Percentiles rank a stretch among this genome's conserved stretches.
Evolutionary conservation across 2,113 vertebrate genomes (phyloP).

Genomic region (Melospiza melodia): DNA sequence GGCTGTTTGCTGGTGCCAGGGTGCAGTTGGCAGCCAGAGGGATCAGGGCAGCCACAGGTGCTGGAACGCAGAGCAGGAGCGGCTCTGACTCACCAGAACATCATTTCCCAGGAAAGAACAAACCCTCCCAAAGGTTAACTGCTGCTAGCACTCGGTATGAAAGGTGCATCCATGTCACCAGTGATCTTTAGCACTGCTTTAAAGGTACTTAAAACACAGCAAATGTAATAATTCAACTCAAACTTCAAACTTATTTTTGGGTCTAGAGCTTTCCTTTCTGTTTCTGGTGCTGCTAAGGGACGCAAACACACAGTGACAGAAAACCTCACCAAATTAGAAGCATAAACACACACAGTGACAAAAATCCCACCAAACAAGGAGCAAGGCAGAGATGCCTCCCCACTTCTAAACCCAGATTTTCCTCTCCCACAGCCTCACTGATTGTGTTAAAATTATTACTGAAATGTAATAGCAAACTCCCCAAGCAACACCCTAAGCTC

Average conservation of each 20-base stretch:
- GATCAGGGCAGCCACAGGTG: neutral
- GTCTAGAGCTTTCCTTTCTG: neutral
- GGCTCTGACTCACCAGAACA: neutral
- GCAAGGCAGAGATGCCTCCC: neutral
- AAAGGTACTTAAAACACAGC: neutral
- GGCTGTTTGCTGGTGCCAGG: neutral
- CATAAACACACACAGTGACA: too few relatives aligned
- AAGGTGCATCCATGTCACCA: neutral
- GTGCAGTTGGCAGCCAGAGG: neutral
- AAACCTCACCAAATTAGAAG: too few relatives aligned
- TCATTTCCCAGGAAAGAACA: neutral
- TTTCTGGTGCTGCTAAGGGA: neutral
- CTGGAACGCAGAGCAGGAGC: neutral
- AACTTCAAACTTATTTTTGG: neutral
- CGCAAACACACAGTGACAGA: rapidly evolving
- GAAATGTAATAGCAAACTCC: neutral
- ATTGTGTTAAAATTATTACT: neutral
- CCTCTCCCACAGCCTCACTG: neutral
- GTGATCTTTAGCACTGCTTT: neutral
- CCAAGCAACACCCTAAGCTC: neutral
- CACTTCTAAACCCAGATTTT: neutral
- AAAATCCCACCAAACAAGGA: neutral
- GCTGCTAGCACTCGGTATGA: neutral
- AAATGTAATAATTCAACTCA: neutral
- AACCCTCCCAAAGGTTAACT: neutral